Conservation (phyloP, 1,140 invertebrate genomes). For the Ylistrum balloti region DNA sequence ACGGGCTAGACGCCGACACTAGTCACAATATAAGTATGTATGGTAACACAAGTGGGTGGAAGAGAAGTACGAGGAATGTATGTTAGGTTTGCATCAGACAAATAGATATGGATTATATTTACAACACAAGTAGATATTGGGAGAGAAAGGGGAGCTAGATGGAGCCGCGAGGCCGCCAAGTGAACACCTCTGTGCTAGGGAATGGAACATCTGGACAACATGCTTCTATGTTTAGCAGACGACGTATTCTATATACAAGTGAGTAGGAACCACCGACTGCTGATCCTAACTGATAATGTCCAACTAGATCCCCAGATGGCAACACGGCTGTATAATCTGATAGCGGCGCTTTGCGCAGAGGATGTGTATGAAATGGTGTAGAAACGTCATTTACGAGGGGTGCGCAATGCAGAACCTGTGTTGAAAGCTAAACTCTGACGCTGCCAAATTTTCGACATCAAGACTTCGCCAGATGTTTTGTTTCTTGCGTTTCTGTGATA, state of each 20-base stretch:
- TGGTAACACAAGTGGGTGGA: slow-evolving; percentile 31
- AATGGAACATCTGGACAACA: slow-evolving; percentile 33
- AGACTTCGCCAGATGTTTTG: slow-evolving; percentile 27
- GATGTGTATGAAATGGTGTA: slow-evolving; percentile 39
- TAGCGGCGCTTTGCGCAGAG: neutral
- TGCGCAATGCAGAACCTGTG: slow-evolving; percentile 32
- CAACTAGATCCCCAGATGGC: slow-evolving; percentile 56
- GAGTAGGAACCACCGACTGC: slow-evolving; percentile 56
- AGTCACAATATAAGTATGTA: slow-evolving; percentile 45
- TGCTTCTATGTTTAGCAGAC: slow-evolving; percentile 33
- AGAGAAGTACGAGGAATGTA: slow-evolving; percentile 13
- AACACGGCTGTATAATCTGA: slow-evolving; percentile 11
- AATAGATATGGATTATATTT: slow-evolving; percentile 40
- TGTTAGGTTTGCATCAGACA: slow-evolving; percentile 38
- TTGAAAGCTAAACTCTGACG: slow-evolving; percentile 27
- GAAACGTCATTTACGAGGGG: slow-evolving; percentile 37
- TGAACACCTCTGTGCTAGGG: slow-evolving; percentile 37
- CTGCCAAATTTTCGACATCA: slow-evolving; percentile 9
- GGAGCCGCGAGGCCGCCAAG: slow-evolving; percentile 34
- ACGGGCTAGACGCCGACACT: slow-evolving; percentile 87
- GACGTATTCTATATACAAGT: slow-evolving; percentile 39
- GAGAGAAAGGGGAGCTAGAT: slow-evolving; percentile 37
- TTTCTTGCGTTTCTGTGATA: slow-evolving; percentile 38
- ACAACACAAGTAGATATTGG: slow-evolving; percentile 26
- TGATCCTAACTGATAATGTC: slow-evolving; percentile 53